Evolutionary conservation across 2,797 vertebrate genomes (phyloP).

Genomic region (Columba guinea): DNA sequence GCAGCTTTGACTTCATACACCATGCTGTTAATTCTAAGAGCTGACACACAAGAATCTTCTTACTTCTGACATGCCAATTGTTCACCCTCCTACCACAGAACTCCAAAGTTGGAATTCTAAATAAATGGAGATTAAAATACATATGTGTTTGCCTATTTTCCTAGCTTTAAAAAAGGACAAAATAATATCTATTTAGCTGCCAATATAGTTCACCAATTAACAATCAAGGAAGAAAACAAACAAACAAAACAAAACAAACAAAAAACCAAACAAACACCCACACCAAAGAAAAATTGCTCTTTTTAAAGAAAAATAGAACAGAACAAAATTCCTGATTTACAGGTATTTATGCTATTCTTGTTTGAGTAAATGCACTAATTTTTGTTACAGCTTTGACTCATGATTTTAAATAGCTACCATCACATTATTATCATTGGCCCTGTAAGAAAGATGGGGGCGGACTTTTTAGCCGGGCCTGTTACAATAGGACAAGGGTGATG

Average conservation of each 20-base stretch:
- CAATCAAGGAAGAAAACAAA: not conserved
- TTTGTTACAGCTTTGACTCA: not conserved
- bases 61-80: not conserved
- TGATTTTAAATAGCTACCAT: not conserved
- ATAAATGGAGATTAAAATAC: not conserved
- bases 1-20: not conserved
- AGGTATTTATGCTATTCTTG: not conserved
- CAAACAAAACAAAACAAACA: not conserved
- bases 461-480: no score
- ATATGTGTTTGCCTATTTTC: accelerated
- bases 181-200: not conserved
- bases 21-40: not conserved
- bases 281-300: not conserved
- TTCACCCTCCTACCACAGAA: not conserved
- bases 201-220: not conserved
- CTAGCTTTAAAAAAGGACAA: not conserved
- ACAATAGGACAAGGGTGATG: no score
- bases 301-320: not conserved
- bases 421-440: not conserved
- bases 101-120: not conserved
- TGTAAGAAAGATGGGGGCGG: no score
- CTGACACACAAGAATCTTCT: not conserved
- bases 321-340: not conserved
- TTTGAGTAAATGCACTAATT: not conserved
- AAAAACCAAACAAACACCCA: no score